Conservation (phyloP, 2,888 invertebrate genomes). For the Hypolimnas misippus region DNA sequence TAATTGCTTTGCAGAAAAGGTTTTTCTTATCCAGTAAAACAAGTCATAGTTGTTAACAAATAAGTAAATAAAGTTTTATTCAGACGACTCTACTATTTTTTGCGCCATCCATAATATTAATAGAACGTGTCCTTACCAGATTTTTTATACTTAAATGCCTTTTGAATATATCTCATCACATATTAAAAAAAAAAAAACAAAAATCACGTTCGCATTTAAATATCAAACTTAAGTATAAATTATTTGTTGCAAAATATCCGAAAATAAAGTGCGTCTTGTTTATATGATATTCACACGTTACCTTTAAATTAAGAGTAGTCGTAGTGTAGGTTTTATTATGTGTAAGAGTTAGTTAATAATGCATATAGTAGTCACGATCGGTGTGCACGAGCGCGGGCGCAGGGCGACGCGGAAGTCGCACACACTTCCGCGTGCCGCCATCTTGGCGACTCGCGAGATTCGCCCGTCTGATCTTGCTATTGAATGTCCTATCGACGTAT, state of each 20-base stretch:
- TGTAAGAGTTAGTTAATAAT: slow-evolving; percentile 64
- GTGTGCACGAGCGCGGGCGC: slow-evolving; percentile 61
- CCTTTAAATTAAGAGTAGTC: slow-evolving; percentile 42
- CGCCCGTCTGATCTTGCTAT: slow-evolving; percentile 53
- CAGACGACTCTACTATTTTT: too few species aligned
- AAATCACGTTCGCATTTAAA: slow-evolving; percentile 1
- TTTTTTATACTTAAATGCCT: neutral
- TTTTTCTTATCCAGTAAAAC: neutral
- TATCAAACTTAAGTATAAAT: slow-evolving; percentile 3
- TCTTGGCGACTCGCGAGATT: slow-evolving; percentile 77
- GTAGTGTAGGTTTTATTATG: slow-evolving; percentile 56
- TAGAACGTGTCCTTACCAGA: too few species aligned
- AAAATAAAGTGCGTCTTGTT: slow-evolving; percentile 2
- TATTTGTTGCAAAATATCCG: slow-evolving; percentile 11
- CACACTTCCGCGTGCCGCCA: slow-evolving; percentile 82
- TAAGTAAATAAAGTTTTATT: too few species aligned
- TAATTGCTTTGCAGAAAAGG: neutral
- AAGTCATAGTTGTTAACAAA: too few species aligned
- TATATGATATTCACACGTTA: slow-evolving; percentile 9
- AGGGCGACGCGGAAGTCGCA: slow-evolving; percentile 75
- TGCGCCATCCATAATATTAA: too few species aligned
- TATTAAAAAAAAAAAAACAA: slow-evolving; percentile 15
- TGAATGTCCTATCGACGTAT: slow-evolving; percentile 47
- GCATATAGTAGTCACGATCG: slow-evolving; percentile 72
- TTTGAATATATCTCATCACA: slow-evolving; percentile 9